These are phyloP conservation scores for Cynocephalus volans DNA, from an alignment of 2,113 vertebrate species.

Conservation along the genomic window DNA sequence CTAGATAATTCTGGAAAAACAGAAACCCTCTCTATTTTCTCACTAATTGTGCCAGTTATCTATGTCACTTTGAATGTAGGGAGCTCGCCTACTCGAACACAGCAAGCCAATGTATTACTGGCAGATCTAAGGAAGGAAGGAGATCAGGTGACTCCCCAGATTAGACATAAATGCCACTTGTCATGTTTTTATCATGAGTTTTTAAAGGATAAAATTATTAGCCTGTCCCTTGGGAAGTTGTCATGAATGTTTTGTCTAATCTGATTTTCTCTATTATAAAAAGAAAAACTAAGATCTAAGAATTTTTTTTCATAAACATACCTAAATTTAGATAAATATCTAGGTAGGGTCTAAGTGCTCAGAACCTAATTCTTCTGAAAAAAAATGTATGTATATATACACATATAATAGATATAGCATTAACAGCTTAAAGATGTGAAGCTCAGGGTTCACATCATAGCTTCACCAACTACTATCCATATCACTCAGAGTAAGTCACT, in stretches of 20 bases:
- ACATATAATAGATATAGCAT: not conserved
- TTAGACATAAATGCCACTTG: not conserved
- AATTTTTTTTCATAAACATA: not conserved
- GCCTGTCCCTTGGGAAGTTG: not conserved
- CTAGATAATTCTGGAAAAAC: constrained; percentile 36
- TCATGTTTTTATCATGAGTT: constrained; percentile 32
- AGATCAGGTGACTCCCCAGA: not conserved
- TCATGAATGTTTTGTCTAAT: constrained; percentile 45
- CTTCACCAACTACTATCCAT: not conserved
- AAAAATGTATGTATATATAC: not conserved
- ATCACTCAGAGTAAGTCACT: not conserved
- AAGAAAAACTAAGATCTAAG: not conserved
- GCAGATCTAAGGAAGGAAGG: constrained; percentile 1
- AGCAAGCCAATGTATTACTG: not conserved
- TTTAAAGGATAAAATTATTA: constrained; percentile 52
- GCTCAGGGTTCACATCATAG: not conserved
- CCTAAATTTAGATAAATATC: constrained; percentile 16
- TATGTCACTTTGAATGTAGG: not conserved
- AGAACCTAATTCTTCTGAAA: not conserved
- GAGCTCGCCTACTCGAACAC: not conserved
- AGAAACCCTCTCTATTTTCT: constrained; percentile 50
- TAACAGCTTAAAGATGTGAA: not conserved
- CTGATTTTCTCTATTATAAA: constrained; percentile 33
- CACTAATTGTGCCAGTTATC: constrained; percentile 62
- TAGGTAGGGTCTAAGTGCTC: not conserved